Evolutionary conservation across 2,113 vertebrate genomes (phyloP).

Genomic region (Tachycineta bicolor): DNA sequence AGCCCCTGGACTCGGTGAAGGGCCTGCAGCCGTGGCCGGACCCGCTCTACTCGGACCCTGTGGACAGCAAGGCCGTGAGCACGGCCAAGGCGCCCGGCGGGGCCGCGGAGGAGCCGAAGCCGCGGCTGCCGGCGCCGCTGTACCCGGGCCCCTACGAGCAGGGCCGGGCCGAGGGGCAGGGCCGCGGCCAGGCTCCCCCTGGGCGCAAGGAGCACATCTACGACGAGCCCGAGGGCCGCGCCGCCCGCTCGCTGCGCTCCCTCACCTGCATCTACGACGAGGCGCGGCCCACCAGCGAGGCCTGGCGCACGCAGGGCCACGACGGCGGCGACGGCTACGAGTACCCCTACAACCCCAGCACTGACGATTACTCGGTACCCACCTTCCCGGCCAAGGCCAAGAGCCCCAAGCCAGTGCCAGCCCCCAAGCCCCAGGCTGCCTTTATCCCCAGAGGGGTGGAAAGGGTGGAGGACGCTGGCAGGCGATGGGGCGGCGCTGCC

Average conservation of each 20-base stretch:
- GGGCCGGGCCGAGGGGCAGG: slow-evolving; percentile 38
- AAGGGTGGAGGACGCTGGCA: slow-evolving; percentile 63
- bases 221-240: slow-evolving; percentile 89
- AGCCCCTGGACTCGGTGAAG: slow-evolving; percentile 88
- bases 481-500: not conserved
- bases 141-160: slow-evolving; percentile 80
- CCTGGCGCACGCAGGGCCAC: slow-evolving; percentile 78
- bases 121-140: not conserved
- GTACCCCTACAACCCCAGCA: slow-evolving; percentile 74
- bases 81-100: not conserved
- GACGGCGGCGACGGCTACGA: slow-evolving; percentile 67
- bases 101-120: slow-evolving; percentile 33
- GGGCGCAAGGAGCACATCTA: slow-evolving; percentile 86
- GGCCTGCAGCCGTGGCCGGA: slow-evolving; percentile 61
- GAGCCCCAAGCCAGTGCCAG: slow-evolving; percentile 80
- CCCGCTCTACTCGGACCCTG: slow-evolving; percentile 87
- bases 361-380: slow-evolving; percentile 74
- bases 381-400: slow-evolving; percentile 48
- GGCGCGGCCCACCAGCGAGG: slow-evolving; percentile 71
- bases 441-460: slow-evolving; percentile 48
- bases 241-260: not conserved
- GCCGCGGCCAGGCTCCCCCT: slow-evolving; percentile 26
- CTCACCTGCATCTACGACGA: slow-evolving; percentile 79
- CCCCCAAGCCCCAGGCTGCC: slow-evolving; percentile 82
- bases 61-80: slow-evolving; percentile 74